Percentiles rank a stretch among this genome's conserved stretches.
Evolutionary conservation across 1,140 invertebrate species (phyloP).

Genomic region (Leptestheria dahalacensis): DNA sequence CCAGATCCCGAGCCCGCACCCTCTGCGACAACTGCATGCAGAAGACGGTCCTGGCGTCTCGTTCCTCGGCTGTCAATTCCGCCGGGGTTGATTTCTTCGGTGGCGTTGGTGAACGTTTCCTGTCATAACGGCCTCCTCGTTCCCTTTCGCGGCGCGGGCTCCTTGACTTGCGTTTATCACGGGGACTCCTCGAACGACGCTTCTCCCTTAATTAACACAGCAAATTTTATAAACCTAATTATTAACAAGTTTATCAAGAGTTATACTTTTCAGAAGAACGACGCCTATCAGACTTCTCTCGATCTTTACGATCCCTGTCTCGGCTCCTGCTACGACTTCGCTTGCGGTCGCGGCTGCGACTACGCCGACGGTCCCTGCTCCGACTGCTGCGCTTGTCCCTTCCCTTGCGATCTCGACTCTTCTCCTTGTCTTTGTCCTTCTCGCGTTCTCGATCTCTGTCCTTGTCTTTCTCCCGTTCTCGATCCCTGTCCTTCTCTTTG

Average conservation of each 20-base stretch:
- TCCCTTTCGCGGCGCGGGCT: conserved; percentile 12
- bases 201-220: neutral
- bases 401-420: conserved; percentile 17
- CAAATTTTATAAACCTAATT: neutral
- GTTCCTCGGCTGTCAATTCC: conserved; percentile 89
- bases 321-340: conserved; percentile 18
- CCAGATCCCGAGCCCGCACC: conserved; percentile 86
- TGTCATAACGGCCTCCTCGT: conserved; percentile 14
- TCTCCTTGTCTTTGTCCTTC: conserved; percentile 19
- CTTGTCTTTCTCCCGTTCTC: conserved; percentile 30
- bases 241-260: neutral
- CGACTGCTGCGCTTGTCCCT: conserved; percentile 10
- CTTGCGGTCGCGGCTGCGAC: neutral
- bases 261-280: neutral
- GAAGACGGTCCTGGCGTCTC: conserved; percentile 95
- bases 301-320: conserved; percentile 23
- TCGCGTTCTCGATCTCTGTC: conserved; percentile 22
- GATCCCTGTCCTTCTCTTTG: conserved; percentile 14
- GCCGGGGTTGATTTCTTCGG: conserved; percentile 22
- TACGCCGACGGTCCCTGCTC: conserved; percentile 4
- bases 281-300: conserved; percentile 18
- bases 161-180: neutral
- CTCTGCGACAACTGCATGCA: conserved; percentile 92
- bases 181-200: conserved; percentile 13
- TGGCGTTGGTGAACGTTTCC: neutral